Base-by-base conservation (phyloP, 1,140 invertebrate genomes). In the Lamellibrachia luymesi region DNA sequence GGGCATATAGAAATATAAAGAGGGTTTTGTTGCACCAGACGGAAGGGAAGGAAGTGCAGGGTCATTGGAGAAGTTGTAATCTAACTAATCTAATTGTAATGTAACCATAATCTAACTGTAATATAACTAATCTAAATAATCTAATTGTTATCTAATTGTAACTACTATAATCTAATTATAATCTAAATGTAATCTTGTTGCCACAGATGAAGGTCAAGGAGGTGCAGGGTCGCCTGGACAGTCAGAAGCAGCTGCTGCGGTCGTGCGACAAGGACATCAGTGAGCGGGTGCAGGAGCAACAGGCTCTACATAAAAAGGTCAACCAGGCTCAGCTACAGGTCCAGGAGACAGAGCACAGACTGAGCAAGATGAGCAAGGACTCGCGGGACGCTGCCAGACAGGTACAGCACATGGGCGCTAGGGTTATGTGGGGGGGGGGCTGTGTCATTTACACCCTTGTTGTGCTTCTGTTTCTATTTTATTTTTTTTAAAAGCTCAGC, bases 231-330 rank as follows among this genome's bases (percentile, higher is more conserved):
- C 95, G 97, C 89, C 97, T 99, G 2, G 98, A 98, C 94, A 96
- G 97, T 92, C 97, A 98, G 94, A 98, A 98, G 95, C 97, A 97
- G 7, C 96, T 96, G 90, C 97, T 99, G 51, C 97, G 97, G 91
- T 96, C 97, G 22, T 97, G 98, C 94, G 98, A 98, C 95, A 97
- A 97, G 94, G 98, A 98, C 94, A 98, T 99, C 64, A 97, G 97
- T 90, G 96, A 97, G 25, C 96, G 97, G 27, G 94, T 94, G n/a
- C 95, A 96, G 1, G 97, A 97, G 93, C 98, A 98, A 95, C 98
- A 98, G 51, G 97, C 97, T 92, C 96, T 98, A 50, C 95, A 96
- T 1, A 97, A 98, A 93, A 96, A 97, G 52, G 94, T 94, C 52
- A 95, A 96, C 51, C 98, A 98, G 50, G 95, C 97, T 2, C 97